Evolutionary conservation across 1,140 invertebrate genomes (phyloP).

Genomic region (Glomeris maerens): DNA sequence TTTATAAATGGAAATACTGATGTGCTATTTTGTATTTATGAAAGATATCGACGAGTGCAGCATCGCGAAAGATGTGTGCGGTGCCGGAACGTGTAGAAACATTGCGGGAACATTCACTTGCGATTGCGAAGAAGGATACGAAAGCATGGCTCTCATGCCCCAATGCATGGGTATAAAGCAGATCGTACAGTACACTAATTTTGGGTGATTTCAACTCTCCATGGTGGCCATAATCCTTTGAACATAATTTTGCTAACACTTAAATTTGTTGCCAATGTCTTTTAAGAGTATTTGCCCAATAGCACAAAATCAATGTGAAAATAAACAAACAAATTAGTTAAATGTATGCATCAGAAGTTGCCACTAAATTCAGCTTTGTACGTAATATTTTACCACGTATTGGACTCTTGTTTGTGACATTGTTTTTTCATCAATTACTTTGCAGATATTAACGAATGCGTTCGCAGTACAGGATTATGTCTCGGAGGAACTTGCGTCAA

Average conservation of each 20-base stretch:
- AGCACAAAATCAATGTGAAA: no score
- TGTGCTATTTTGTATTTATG: conserved; percentile 19
- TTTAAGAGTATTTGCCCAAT: no score
- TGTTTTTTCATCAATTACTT: neutral
- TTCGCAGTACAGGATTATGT: conserved; percentile 49
- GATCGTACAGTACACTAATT: no score
- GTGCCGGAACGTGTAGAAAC: conserved; percentile 66
- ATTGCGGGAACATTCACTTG: conserved; percentile 67
- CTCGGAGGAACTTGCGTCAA: conserved; percentile 52
- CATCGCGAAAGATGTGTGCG: conserved; percentile 68
- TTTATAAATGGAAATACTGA: neutral
- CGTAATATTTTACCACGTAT: neutral
- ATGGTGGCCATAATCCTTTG: no score
- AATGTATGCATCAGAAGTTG: no score
- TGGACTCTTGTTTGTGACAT: neutral
- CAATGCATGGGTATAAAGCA: conserved; percentile 73
- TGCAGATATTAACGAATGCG: conserved; percentile 70
- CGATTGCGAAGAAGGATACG: conserved; percentile 59
- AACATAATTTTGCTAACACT: no score
- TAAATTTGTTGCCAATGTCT: no score
- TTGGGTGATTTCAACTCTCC: no score
- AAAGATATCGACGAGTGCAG: conserved; percentile 75
- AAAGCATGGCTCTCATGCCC: conserved; percentile 59
- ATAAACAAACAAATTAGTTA: neutral
- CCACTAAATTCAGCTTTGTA: no score